These are phyloP conservation scores for Bubo scandiacus DNA, from an alignment of 2,113 vertebrate species.

Conservation along the genomic window DNA sequence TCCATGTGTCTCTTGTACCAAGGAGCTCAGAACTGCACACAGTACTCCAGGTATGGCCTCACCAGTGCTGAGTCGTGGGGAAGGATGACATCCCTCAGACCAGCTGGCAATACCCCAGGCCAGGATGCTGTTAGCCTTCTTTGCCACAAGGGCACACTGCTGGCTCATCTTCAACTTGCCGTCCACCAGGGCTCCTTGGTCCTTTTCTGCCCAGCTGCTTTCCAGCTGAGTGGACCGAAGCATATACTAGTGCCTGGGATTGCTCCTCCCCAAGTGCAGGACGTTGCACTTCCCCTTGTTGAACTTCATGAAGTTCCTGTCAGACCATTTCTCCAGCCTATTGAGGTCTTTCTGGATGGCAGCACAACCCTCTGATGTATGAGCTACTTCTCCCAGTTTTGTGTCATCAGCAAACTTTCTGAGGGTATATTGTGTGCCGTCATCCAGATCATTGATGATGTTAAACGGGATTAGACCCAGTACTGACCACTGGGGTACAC, in stretches of 20 bases:
- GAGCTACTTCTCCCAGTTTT: not conserved
- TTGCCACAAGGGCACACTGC: not conserved
- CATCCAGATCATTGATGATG: not conserved
- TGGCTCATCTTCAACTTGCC: not conserved
- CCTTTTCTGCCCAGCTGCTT: not conserved
- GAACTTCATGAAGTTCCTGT: not conserved
- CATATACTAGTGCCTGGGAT: rapidly evolving
- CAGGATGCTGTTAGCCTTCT: not conserved
- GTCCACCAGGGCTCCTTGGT: too few species aligned
- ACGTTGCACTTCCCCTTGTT: not conserved
- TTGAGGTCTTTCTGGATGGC: not conserved
- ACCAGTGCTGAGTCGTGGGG: not conserved
- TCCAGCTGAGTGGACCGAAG: not conserved
- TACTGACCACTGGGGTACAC: not conserved
- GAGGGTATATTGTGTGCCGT: not conserved
- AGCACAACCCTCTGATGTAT: not conserved
- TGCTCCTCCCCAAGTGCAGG: not conserved
- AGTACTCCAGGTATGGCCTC: not conserved
- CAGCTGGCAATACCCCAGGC: not conserved
- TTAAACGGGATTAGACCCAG: not conserved
- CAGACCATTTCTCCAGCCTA: not conserved
- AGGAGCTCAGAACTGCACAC: not conserved
- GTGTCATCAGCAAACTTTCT: not conserved
- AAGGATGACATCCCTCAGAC: not conserved
- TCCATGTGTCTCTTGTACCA: rapidly evolving